Conservation (phyloP, 2,113 vertebrate species). For the Cheirogaleus medius region DNA sequence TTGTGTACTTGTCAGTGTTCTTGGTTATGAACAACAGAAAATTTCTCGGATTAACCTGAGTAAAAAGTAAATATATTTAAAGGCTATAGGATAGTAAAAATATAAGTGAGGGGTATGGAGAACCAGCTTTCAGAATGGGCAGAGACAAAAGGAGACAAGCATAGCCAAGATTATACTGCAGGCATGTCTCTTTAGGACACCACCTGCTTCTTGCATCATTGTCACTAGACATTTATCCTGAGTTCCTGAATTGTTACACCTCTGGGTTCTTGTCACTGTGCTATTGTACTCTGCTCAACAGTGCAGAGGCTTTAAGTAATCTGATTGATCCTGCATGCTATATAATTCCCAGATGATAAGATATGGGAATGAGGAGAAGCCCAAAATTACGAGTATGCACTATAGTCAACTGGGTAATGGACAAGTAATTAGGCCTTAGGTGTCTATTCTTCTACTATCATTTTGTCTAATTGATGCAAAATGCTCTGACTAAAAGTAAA, state of each 20-base stretch:
- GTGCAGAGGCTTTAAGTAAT: not conserved
- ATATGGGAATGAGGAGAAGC: not conserved
- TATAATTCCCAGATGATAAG: not conserved
- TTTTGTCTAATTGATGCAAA: not conserved
- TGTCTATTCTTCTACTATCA: not conserved
- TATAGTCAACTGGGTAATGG: not conserved
- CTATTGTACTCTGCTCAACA: not conserved
- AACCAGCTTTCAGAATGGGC: not conserved
- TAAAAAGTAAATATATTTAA: not conserved
- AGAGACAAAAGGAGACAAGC: not conserved
- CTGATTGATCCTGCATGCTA: not conserved
- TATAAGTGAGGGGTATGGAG: not conserved
- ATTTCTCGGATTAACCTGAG: not conserved
- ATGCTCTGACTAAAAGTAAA: not conserved
- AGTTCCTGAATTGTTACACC: not conserved
- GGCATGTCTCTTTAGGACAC: too few species aligned
- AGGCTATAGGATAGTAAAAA: not conserved
- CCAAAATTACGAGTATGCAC: not conserved
- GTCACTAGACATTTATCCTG: not conserved
- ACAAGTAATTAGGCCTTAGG: not conserved
- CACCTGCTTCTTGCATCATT: not conserved
- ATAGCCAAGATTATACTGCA: not conserved
- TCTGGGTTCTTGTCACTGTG: not conserved
- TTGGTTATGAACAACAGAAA: not conserved
- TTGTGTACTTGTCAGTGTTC: not conserved